These are phyloP conservation scores for Eolophus roseicapilla DNA, from an alignment of 2,113 vertebrate species.

Conservation along the genomic window DNA sequence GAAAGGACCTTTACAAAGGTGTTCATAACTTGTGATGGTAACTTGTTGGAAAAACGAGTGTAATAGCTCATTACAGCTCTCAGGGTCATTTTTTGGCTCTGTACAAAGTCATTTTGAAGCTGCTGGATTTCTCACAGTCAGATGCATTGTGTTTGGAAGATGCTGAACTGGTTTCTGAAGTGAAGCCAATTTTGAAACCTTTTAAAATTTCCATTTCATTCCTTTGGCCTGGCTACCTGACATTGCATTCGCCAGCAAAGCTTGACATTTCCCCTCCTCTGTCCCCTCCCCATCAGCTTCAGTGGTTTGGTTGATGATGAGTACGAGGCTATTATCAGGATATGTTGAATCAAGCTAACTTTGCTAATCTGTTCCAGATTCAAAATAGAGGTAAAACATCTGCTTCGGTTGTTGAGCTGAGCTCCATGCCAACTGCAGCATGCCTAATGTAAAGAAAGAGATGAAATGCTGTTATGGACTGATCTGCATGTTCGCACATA, in stretches of 20 bases:
- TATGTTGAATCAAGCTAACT: background rate
- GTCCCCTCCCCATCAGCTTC: background rate
- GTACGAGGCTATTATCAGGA: background rate
- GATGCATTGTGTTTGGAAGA: background rate
- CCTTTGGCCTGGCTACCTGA: background rate
- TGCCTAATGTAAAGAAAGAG: slow-evolving; percentile 22
- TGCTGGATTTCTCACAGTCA: background rate
- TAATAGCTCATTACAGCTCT: background rate
- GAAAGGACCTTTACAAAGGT: background rate
- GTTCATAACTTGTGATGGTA: background rate
- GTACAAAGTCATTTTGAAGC: background rate
- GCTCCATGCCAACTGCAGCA: slow-evolving; percentile 5
- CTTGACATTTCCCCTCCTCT: background rate
- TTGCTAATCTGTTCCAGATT: slow-evolving; percentile 42
- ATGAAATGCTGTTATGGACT: background rate
- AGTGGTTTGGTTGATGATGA: background rate
- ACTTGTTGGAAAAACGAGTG: background rate
- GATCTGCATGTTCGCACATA: slow-evolving; percentile 6
- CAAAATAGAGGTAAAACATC: slow-evolving; percentile 43
- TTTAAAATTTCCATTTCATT: background rate
- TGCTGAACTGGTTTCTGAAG: background rate
- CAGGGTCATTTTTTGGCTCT: background rate
- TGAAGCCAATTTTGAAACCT: background rate
- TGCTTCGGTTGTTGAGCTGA: background rate
- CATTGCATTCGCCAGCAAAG: background rate